Evolutionary conservation across 2,888 invertebrate species (phyloP).

Genomic region (Campaea margaritaria): DNA sequence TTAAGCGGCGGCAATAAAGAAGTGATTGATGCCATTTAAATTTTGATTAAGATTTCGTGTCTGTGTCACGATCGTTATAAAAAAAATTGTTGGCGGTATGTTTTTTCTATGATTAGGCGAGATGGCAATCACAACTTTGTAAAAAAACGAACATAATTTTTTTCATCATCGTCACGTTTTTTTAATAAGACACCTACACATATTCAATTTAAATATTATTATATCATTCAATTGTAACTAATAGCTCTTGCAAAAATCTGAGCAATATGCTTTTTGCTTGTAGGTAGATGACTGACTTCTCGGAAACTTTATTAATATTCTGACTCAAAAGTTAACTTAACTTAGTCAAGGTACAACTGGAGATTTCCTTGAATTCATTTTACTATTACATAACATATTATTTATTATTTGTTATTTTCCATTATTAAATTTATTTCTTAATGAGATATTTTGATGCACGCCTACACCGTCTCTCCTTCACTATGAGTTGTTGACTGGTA

Average conservation of each 20-base stretch:
- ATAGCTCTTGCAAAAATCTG: not conserved
- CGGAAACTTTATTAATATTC: too few relatives aligned
- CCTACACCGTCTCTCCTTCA: too few relatives aligned
- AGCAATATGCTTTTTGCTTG: not conserved
- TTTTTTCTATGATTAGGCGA: not conserved
- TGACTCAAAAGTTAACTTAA: too few relatives aligned
- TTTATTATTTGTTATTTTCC: too few relatives aligned
- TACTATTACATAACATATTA: not conserved
- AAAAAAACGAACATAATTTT: not conserved
- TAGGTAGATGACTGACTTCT: too few relatives aligned
- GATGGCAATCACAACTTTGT: not conserved
- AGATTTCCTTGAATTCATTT: not conserved
- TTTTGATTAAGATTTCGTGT: conserved; percentile 20
- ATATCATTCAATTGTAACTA: not conserved
- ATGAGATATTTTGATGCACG: too few relatives aligned
- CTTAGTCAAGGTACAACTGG: too few relatives aligned
- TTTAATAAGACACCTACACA: not conserved
- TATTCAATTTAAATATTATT: conserved; percentile 1
- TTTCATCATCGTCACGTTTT: not conserved
- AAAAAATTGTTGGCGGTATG: conserved; percentile 3
- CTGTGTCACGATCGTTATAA: conserved; percentile 3
- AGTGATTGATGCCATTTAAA: conserved; percentile 19
- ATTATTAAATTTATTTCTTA: too few relatives aligned
- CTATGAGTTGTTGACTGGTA: too few relatives aligned
- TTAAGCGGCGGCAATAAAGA: conserved; percentile 21